These are phyloP conservation scores for Amblyjoppa fuscipennis DNA, from an alignment of 2,888 invertebrate species.

Conservation along the genomic window DNA sequence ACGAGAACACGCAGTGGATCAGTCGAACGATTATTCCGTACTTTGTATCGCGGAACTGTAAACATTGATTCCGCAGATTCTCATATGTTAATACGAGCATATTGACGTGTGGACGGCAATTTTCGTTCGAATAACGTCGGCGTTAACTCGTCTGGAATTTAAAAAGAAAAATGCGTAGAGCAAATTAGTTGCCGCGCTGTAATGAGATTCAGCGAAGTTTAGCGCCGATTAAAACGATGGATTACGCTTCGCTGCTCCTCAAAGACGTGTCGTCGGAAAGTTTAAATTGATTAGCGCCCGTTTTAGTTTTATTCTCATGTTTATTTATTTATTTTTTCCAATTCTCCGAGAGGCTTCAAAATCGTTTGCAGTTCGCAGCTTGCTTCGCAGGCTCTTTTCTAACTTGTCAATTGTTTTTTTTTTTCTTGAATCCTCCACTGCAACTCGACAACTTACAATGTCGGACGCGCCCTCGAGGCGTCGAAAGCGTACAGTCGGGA, in stretches of 20 bases:
- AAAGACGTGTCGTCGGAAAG: background rate
- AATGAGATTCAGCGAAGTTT: constrained; percentile 10
- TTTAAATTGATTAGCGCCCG: background rate
- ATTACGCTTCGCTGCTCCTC: background rate
- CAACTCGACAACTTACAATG: background rate
- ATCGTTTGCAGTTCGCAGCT: too few species aligned
- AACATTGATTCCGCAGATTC: background rate
- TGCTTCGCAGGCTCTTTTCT: background rate
- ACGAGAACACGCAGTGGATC: background rate
- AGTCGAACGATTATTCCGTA: background rate
- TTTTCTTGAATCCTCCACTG: background rate
- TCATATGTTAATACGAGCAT: background rate
- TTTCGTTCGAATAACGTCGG: background rate
- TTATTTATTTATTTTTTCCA: background rate
- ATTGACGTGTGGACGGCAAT: too few species aligned
- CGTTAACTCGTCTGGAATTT: background rate
- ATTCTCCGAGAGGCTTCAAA: background rate
- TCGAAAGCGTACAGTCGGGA: too few species aligned
- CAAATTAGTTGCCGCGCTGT: background rate
- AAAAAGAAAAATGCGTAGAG: background rate
- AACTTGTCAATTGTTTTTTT: background rate
- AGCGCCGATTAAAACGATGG: background rate
- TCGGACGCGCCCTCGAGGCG: constrained; percentile 17
- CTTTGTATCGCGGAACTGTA: background rate
- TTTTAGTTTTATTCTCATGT: background rate